Conservation (phyloP, 1,140 invertebrate genomes). For the Helicoverpa zea region DNA sequence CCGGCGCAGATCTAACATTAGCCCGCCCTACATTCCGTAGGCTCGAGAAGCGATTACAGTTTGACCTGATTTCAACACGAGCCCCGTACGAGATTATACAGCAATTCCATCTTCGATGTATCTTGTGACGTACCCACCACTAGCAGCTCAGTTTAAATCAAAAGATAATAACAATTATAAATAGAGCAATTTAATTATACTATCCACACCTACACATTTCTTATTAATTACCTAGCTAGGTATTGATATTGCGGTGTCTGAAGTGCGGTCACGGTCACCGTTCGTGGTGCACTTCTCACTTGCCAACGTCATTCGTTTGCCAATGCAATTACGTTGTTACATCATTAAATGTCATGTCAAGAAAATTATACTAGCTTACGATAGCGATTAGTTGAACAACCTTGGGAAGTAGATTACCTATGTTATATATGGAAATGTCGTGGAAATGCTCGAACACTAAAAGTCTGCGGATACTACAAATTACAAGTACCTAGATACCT, state of each 20-base stretch:
- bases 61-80: constrained; percentile 78
- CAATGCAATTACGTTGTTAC: constrained; percentile 48
- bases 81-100: constrained; percentile 53
- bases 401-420: constrained; percentile 10
- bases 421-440: not conserved
- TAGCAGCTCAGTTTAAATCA: not conserved
- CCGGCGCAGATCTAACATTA: constrained; percentile 78
- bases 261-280: constrained; percentile 51
- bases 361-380: constrained; percentile 9
- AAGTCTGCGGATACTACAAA: not conserved
- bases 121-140: not conserved
- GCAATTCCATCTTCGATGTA: constrained; percentile 2
- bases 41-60: constrained; percentile 71
- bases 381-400: constrained; percentile 8
- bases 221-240: not conserved
- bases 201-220: not conserved
- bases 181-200: not conserved
- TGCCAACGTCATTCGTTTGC: constrained; percentile 38
- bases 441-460: not conserved
- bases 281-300: constrained; percentile 44
- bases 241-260: constrained; percentile 27
- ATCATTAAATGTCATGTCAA: constrained; percentile 43
- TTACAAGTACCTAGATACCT: too few species aligned
- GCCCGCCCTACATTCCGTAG: constrained; percentile 79
- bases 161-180: not conserved